Conservation (phyloP, 2,797 vertebrate species). For the Alfaro cultratus region DNA sequence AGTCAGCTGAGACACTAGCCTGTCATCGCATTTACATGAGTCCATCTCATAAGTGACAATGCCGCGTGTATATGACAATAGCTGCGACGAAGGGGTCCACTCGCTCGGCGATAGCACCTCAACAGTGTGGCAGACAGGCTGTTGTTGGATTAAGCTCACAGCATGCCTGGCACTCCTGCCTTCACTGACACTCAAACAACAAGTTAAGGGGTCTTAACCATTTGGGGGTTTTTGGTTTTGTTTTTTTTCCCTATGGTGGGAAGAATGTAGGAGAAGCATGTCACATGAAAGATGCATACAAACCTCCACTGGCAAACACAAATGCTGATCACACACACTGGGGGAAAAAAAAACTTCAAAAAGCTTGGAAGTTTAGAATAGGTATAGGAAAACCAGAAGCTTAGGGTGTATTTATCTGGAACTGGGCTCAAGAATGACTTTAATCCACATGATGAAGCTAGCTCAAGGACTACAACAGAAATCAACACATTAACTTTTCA, state of each 20-base stretch:
- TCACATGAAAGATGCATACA: slow-evolving; percentile 51
- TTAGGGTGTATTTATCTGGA: slow-evolving; percentile 41
- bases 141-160: slow-evolving; percentile 75
- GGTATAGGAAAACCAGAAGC: slow-evolving; percentile 30
- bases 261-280: slow-evolving; percentile 65
- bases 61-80: slow-evolving; percentile 71
- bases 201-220: slow-evolving; percentile 73
- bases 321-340: neutral
- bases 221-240: slow-evolving; percentile 26
- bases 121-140: slow-evolving; percentile 54
- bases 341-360: slow-evolving; percentile 48
- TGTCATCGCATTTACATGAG: slow-evolving; percentile 80
- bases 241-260: slow-evolving; percentile 15
- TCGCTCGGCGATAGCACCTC: slow-evolving; percentile 52
- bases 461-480: slow-evolving; percentile 44
- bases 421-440: slow-evolving; percentile 55
- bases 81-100: slow-evolving; percentile 66
- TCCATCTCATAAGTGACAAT: slow-evolving; percentile 75
- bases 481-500: slow-evolving; percentile 28
- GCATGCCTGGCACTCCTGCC: slow-evolving; percentile 46
- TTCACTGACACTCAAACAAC: slow-evolving; percentile 67
- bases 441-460: slow-evolving; percentile 58
- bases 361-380: slow-evolving; percentile 44
- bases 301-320: slow-evolving; percentile 44
- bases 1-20: slow-evolving; percentile 75